Conservation (phyloP, 2,797 vertebrate species). For the Nyctibius grandis region DNA sequence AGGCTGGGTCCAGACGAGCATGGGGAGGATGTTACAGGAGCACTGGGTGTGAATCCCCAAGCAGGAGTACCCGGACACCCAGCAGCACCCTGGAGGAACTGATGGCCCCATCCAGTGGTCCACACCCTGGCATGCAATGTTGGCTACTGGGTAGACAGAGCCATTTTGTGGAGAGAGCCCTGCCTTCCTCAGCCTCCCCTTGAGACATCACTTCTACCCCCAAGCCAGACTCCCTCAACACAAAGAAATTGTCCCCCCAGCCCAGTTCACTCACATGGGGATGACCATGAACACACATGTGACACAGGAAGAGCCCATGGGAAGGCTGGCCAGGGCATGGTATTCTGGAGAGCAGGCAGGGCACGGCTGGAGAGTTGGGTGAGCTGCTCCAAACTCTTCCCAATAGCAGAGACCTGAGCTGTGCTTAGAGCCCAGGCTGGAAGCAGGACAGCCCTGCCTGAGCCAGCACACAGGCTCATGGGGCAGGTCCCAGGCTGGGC, state of each 20-base stretch:
- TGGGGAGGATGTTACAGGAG: background rate
- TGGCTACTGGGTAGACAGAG: background rate
- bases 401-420: background rate
- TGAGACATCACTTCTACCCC: background rate
- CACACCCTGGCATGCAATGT: background rate
- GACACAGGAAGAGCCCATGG: background rate
- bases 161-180: background rate
- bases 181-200: background rate
- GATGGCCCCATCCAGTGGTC: background rate
- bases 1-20: background rate
- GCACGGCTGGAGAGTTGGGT: background rate
- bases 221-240: background rate
- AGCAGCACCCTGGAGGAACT: background rate
- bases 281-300: rapidly evolving
- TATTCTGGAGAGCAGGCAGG: background rate
- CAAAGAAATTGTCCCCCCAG: too few species aligned
- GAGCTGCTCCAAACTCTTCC: background rate
- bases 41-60: rapidly evolving
- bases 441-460: background rate
- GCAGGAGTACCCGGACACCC: background rate
- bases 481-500: background rate
- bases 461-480: too few species aligned
- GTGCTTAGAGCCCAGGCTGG: background rate
- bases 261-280: background rate
- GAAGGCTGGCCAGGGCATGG: background rate